These are phyloP conservation scores for Harpagoxenus sublaevis DNA, from an alignment of 2,888 invertebrate species.

Conservation along the genomic window DNA sequence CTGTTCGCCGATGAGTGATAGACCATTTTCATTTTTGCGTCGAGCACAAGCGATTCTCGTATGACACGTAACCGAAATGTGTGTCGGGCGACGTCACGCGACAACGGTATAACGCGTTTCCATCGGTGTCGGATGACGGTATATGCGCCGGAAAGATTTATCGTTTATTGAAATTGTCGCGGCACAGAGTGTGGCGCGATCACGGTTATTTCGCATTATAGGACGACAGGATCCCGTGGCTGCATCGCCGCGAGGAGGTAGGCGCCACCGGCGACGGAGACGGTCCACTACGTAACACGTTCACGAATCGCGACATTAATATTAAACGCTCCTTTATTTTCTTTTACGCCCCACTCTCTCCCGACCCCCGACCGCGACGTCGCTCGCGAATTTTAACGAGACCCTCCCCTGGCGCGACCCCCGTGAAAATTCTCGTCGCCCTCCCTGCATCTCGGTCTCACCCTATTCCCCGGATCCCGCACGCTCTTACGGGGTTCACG, in stretches of 20 bases:
- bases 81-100: constrained; percentile 8
- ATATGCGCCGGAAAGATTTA: constrained; percentile 67
- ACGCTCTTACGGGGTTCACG: constrained; percentile 57
- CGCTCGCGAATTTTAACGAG: constrained; percentile 78
- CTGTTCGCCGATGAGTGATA: background rate
- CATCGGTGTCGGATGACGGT: constrained; percentile 24
- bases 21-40: constrained; percentile 13
- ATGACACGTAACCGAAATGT: constrained; percentile 37
- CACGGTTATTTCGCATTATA: constrained; percentile 74
- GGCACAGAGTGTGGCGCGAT: constrained; percentile 60
- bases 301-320: constrained; percentile 79
- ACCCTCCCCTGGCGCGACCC: constrained; percentile 55
- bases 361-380: constrained; percentile 62
- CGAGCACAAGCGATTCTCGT: background rate
- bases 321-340: constrained; percentile 75
- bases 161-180: constrained; percentile 76
- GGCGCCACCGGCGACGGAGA: constrained; percentile 57
- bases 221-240: constrained; percentile 51
- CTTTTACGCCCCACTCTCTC: constrained; percentile 68
- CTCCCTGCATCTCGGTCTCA: background rate
- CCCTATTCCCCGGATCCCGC: background rate
- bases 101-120: constrained; percentile 11
- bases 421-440: constrained; percentile 63
- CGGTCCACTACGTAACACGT: constrained; percentile 76
- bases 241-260: constrained; percentile 20